Conservation (phyloP, 2,797 vertebrate species). For the Artibeus lituratus region DNA sequence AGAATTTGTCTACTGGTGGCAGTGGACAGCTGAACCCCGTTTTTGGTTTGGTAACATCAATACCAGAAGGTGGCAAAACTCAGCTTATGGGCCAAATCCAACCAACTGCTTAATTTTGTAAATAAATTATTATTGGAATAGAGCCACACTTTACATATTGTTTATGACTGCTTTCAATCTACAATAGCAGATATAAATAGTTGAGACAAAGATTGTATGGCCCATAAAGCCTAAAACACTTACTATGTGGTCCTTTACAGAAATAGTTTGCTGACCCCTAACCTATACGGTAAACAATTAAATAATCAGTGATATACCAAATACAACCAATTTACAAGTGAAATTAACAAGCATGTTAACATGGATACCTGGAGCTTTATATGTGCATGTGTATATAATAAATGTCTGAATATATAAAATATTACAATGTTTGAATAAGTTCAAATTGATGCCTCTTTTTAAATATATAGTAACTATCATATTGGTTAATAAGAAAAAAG, state of each 20-base stretch:
- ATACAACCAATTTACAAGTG: constrained; percentile 3
- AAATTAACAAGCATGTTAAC: background rate
- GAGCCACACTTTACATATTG: background rate
- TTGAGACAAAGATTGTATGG: background rate
- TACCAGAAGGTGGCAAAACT: background rate
- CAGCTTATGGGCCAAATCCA: background rate
- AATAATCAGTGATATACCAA: background rate
- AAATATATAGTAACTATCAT: background rate
- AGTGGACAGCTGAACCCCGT: too few species aligned
- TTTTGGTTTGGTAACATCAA: background rate
- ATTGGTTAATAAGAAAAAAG: background rate
- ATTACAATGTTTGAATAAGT: background rate
- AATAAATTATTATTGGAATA: background rate
- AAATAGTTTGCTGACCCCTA: background rate
- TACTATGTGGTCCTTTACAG: background rate
- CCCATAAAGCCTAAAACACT: background rate
- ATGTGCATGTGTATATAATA: background rate
- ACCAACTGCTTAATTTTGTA: background rate
- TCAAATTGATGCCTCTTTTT: background rate
- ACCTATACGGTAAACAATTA: background rate
- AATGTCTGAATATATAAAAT: background rate
- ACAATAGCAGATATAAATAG: background rate
- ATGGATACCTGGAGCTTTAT: background rate
- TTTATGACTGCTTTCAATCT: background rate
- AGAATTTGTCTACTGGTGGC: too few species aligned